Conservation (phyloP, 2,113 vertebrate species). For the Tragelaphus strepsiceros region DNA sequence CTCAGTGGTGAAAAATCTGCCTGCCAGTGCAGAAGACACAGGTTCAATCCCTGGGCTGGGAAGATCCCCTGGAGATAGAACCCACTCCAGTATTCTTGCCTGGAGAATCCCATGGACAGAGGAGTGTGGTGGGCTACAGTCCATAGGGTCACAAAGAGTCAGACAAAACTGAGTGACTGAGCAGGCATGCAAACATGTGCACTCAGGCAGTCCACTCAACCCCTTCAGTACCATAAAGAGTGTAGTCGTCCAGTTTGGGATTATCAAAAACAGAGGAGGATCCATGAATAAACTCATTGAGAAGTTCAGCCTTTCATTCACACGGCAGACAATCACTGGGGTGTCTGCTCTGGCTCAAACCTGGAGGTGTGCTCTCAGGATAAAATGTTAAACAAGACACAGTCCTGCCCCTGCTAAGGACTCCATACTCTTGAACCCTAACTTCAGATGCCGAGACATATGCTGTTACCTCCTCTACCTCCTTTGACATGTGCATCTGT, state of each 20-base stretch:
- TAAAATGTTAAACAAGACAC: background rate
- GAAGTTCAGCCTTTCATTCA: background rate
- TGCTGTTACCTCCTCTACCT: fast-evolving
- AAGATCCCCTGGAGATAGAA: background rate
- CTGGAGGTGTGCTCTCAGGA: background rate
- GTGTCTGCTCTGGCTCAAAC: background rate
- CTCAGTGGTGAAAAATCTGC: background rate
- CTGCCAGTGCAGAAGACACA: background rate
- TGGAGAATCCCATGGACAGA: background rate
- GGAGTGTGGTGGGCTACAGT: background rate
- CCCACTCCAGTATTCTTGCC: background rate
- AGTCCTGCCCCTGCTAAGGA: background rate
- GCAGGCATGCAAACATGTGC: background rate
- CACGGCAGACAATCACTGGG: background rate
- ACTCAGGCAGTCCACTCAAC: background rate
- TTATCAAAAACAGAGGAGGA: background rate
- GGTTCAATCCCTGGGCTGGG: background rate
- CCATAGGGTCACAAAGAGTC: background rate
- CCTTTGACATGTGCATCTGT: background rate
- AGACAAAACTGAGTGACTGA: background rate
- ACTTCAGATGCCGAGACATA: background rate
- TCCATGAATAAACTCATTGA: background rate
- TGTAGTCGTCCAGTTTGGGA: background rate
- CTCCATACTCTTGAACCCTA: background rate
- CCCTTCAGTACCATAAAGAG: background rate